These are phyloP conservation scores for Adineta ricciae DNA, from an alignment of 2,888 invertebrate genomes.

Conservation along the genomic window DNA sequence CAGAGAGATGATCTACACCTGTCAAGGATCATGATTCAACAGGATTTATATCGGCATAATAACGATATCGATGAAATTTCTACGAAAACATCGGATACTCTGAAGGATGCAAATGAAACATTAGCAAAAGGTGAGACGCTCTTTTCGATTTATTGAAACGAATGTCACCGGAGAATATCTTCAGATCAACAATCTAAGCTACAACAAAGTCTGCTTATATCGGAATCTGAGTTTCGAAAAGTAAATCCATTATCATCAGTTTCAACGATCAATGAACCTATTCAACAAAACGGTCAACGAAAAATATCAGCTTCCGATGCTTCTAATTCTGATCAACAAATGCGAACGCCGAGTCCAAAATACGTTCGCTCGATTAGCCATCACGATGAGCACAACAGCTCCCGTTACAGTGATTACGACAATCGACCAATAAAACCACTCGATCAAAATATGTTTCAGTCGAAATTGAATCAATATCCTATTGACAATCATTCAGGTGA, in stretches of 20 bases:
- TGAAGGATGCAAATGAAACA: not conserved
- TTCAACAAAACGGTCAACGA: not conserved
- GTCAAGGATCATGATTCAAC: not conserved
- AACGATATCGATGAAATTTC: not conserved
- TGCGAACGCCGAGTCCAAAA: not conserved
- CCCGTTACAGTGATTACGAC: conserved; percentile 40
- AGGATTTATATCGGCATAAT: not conserved
- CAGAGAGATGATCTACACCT: not conserved
- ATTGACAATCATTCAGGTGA: not conserved
- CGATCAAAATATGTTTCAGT: conserved; percentile 36
- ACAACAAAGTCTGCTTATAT: conserved; percentile 9
- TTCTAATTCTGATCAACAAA: not conserved
- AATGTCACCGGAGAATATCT: not conserved
- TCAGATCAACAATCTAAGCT: not conserved
- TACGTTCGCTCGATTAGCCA: not conserved
- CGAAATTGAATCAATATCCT: conserved; percentile 26
- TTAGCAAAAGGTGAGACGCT: not conserved
- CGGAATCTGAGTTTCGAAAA: not conserved
- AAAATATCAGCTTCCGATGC: not conserved
- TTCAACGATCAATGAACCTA: not conserved
- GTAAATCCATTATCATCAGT: not conserved
- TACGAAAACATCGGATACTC: not conserved
- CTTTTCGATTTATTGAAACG: not conserved
- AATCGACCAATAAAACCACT: conserved; percentile 40
- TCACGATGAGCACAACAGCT: not conserved